Evolutionary conservation across 2,113 vertebrate genomes (phyloP).

Genomic region (Oncorhynchus nerka): DNA sequence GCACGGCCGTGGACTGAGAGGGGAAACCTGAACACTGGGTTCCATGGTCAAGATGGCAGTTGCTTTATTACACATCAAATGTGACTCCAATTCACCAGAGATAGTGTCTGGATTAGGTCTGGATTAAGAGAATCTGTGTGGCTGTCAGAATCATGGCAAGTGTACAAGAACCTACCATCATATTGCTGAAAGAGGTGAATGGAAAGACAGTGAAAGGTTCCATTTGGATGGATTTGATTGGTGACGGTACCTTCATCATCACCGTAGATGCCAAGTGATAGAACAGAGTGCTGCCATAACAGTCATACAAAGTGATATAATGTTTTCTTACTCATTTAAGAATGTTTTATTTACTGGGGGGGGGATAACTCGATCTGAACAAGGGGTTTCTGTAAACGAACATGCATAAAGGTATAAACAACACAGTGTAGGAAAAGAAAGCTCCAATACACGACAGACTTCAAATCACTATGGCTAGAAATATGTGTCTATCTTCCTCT

Average conservation of each 20-base stretch:
- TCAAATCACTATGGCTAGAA: not conserved
- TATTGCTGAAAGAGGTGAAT: not conserved
- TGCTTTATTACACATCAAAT: slow-evolving; percentile 21
- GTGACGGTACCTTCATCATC: not conserved
- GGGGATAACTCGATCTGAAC: not conserved
- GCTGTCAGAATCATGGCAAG: not conserved
- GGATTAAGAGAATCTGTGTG: not conserved
- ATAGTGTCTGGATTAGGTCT: not conserved
- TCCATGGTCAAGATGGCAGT: not conserved
- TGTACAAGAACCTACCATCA: not conserved
- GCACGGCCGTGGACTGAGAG: slow-evolving; percentile 61
- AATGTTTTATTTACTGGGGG: not conserved
- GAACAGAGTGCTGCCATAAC: not conserved
- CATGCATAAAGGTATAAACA: not conserved
- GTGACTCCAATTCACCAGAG: not conserved
- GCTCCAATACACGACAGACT: not conserved
- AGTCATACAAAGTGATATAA: not conserved
- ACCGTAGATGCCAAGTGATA: not conserved
- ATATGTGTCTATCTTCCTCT: not conserved
- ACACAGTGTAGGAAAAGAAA: not conserved
- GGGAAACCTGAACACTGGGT: slow-evolving; percentile 41
- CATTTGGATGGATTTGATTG: not conserved
- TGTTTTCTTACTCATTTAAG: not conserved
- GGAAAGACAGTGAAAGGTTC: not conserved
- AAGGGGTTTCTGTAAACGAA: not conserved